Evolutionary conservation across 2,113 vertebrate species (phyloP).

Genomic region (Scortum barcoo): DNA sequence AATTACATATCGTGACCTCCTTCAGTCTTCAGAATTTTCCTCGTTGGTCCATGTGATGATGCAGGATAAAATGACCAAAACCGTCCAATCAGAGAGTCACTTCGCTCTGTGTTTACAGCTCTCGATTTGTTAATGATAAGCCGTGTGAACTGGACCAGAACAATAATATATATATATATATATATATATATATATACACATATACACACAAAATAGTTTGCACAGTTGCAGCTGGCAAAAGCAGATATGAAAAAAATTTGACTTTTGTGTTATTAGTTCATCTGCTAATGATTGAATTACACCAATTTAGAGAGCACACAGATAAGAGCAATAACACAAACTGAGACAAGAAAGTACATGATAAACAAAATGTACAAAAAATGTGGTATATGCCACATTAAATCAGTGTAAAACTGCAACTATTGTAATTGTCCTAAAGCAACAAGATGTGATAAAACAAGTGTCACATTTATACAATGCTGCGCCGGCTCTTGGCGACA

Average conservation of each 20-base stretch:
- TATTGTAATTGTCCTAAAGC: conserved; percentile 14
- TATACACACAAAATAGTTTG: not conserved
- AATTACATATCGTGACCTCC: too few species aligned
- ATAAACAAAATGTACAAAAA: conserved; percentile 15
- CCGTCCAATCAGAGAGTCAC: too few species aligned
- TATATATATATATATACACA: too few species aligned
- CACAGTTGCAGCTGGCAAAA: conserved; percentile 9
- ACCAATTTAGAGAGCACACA: not conserved
- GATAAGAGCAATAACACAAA: conserved; percentile 9
- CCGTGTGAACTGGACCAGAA: not conserved
- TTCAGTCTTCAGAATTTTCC: too few species aligned
- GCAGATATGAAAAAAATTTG: not conserved
- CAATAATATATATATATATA: too few species aligned
- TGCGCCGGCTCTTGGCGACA: conserved; percentile 21
- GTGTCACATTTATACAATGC: conserved; percentile 47
- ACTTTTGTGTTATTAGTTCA: conserved; percentile 7
- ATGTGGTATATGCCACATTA: not conserved
- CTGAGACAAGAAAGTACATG: not conserved
- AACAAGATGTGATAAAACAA: conserved; percentile 43
- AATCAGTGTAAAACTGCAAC: conserved; percentile 33
- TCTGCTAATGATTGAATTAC: not conserved
- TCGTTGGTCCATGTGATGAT: too few species aligned
- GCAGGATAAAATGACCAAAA: too few species aligned
- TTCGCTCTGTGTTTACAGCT: too few species aligned
- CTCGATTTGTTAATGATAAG: too few species aligned